Base-by-base conservation (phyloP, 2,113 vertebrate species). In the Phainopepla nitens region DNA sequence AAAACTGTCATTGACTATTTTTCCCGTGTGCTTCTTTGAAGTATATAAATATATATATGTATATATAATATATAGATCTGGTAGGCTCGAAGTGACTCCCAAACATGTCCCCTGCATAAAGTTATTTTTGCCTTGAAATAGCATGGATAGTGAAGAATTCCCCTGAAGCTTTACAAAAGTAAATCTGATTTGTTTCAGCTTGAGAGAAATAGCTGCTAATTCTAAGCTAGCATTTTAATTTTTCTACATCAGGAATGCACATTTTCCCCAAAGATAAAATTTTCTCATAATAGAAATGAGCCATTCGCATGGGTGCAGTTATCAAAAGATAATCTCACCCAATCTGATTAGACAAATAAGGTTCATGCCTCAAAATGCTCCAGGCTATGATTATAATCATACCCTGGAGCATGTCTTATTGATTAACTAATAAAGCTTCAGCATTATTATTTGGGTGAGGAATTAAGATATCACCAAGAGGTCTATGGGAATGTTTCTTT, bases 351-450 rank as follows among this genome's bases (percentile, higher is more conserved):
- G 87, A 97, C 36, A 80, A 87, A 95, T 96, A 93, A 92, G 90
- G 87, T 71, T 98, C 54, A 78, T 96, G 96, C 81, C 89, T 97
- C 88, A 93, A 76, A 97, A 94, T 96, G 94, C 97, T 97, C 96
- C 95, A 90, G 97, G 97, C 96, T 93, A 77, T 91, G 95, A 97
- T 98, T 97, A 95, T 96, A 98, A 97, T 95, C 86, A 94, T 97
- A 84, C 83, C 71, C 90, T 82, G 61, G 97, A 98, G 97, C 94
- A 95, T 91, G 78, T 97, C 96, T 96, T 98, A 98, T 97, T 96
- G 97, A 98, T 97, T 97, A 97, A 97, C 92, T 97, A 97, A 97
- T 98, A 98, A 98, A 98, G 70, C 50, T 3, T 92, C 68, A 73
- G 78, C 39, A 72, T 95, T 96, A 94, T 95, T 95, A 92, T 97